phyloP scores from a whole-genome alignment of 2,888 invertebrate species.

The Nemotelus pantherinus region DNA sequence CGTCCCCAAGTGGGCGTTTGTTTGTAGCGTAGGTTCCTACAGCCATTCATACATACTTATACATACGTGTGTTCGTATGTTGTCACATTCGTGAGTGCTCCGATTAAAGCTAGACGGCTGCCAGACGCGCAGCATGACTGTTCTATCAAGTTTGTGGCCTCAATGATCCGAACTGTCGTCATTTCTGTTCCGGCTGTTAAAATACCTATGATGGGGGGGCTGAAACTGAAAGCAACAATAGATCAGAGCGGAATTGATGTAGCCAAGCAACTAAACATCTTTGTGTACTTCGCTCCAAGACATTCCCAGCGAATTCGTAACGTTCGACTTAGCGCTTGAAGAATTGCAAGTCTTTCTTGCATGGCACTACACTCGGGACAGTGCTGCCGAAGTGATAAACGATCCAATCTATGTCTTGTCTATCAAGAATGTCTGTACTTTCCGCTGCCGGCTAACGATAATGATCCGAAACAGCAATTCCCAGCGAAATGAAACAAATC shows the following conservation, averaged over 20 bases:
- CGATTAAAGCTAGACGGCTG: constrained; percentile 24
- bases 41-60: too few species aligned
- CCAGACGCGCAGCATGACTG: constrained; percentile 21
- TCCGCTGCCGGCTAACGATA: not conserved
- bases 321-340: not conserved
- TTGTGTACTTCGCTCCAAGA: constrained; percentile 10
- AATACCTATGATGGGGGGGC: not conserved
- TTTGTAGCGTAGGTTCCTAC: not conserved
- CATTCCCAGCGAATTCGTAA: constrained; percentile 11
- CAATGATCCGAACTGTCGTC: not conserved
- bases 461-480: not conserved
- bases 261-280: not conserved
- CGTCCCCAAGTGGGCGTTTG: constrained; percentile 46
- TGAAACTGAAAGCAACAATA: constrained; percentile 1
- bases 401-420: not conserved
- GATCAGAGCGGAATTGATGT: not conserved
- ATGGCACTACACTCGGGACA: not conserved
- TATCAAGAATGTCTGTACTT: not conserved
- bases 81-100: constrained; percentile 46
- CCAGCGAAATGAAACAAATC: too few species aligned
- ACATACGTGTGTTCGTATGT: constrained; percentile 41
- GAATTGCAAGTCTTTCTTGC: not conserved
- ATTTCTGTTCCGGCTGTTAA: not conserved
- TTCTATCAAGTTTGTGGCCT: not conserved
- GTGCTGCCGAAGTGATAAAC: not conserved